Percentiles rank a stretch among this genome's conserved stretches.
Evolutionary conservation across 2,888 invertebrate species (phyloP).

Genomic region (Tinea pellionella): DNA sequence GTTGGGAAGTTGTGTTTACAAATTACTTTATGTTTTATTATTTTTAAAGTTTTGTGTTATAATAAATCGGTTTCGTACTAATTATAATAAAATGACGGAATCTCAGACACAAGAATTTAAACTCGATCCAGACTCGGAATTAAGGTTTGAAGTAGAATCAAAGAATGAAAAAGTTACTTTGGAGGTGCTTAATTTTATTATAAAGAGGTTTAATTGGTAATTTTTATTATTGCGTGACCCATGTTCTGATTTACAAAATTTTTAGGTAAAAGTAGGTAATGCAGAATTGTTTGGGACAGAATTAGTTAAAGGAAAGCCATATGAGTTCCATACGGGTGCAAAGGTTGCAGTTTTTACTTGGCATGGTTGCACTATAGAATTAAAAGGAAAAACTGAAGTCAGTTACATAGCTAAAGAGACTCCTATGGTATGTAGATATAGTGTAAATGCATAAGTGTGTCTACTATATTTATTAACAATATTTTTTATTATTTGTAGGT

Average conservation of each 20-base stretch:
- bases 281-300: slow-evolving; percentile 98
- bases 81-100: slow-evolving; percentile 56
- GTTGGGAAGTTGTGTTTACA: too few species aligned
- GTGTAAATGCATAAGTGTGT: background rate
- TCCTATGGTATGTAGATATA: slow-evolving; percentile 77
- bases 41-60: too few species aligned
- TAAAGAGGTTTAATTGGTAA: background rate
- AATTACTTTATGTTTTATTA: too few species aligned
- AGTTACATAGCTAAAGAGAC: slow-evolving; percentile 96
- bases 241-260: too few species aligned
- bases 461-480: background rate
- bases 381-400: slow-evolving; percentile 91
- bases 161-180: slow-evolving; percentile 85
- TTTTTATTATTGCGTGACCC: too few species aligned
- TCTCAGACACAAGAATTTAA: slow-evolving; percentile 77
- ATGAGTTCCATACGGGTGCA: slow-evolving; percentile 88
- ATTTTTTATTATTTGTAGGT: slow-evolving; percentile 41
- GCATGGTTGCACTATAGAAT: slow-evolving; percentile 90
- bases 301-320: slow-evolving; percentile 90
- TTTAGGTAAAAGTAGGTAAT: slow-evolving; percentile 85
- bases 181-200: slow-evolving; percentile 62
- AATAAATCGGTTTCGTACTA: too few species aligned
- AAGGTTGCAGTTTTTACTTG: slow-evolving; percentile 97
- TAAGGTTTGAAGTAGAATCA: slow-evolving; percentile 94
- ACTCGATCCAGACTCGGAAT: slow-evolving; percentile 87